phyloP scores from a whole-genome alignment of 1,140 invertebrate genomes.

The Zaprionus ghesquierei region DNA sequence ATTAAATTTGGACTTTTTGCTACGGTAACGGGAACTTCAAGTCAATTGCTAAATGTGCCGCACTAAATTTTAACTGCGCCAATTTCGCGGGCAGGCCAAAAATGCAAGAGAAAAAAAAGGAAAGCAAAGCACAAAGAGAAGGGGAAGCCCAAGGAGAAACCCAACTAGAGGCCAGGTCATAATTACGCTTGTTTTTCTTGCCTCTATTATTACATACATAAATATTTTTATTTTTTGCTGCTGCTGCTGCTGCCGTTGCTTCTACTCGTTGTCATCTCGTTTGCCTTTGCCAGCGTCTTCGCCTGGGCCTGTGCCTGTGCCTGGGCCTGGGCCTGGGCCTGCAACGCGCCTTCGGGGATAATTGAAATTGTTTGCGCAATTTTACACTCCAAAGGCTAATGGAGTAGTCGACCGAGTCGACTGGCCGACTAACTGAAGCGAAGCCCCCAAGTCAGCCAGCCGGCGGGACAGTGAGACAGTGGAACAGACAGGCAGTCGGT shows the following conservation, averaged over 20 bases:
- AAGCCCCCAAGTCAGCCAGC: slow-evolving; percentile 31
- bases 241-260: background rate
- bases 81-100: slow-evolving; percentile 42
- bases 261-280: slow-evolving; percentile 42
- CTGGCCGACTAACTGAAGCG: slow-evolving; percentile 63
- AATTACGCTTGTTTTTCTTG: slow-evolving; percentile 71
- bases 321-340: slow-evolving; percentile 41
- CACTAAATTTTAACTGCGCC: slow-evolving; percentile 66
- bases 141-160: slow-evolving; percentile 6
- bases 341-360: slow-evolving; percentile 75
- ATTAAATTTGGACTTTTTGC: slow-evolving; percentile 54
- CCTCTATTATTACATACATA: slow-evolving; percentile 65
- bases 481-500: slow-evolving; percentile 29
- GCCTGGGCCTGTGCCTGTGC: slow-evolving; percentile 44
- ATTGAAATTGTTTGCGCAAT: slow-evolving; percentile 82
- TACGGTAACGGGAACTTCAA: slow-evolving; percentile 47
- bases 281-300: slow-evolving; percentile 1
- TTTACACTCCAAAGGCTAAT: slow-evolving; percentile 82
- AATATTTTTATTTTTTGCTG: slow-evolving; percentile 46
- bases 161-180: slow-evolving; percentile 51
- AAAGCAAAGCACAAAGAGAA: slow-evolving; percentile 15
- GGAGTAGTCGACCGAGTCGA: slow-evolving; percentile 78
- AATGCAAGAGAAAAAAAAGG: background rate
- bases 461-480: slow-evolving; percentile 27
- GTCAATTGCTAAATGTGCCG: slow-evolving; percentile 60